Conservation (phyloP, 2,113 vertebrate genomes). For the Peromyscus maniculatus region DNA sequence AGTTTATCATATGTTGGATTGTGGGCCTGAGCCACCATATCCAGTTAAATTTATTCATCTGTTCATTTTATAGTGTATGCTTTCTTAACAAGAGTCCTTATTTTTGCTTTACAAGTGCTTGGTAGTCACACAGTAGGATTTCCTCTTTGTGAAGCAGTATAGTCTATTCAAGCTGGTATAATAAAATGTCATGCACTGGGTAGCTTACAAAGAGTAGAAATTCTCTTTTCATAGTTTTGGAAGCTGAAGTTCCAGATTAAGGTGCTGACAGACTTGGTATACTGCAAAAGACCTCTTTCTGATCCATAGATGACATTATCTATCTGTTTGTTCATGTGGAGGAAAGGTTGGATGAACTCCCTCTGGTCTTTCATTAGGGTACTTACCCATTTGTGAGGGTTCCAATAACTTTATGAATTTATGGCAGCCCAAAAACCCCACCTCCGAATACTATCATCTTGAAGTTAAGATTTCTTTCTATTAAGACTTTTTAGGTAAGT, state of each 20-base stretch:
- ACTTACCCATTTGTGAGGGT: neutral
- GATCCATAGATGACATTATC: neutral
- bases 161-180: neutral
- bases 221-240: neutral
- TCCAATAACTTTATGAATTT: neutral
- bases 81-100: neutral
- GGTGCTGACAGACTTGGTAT: neutral
- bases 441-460: neutral
- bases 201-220: neutral
- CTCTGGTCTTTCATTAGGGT: neutral
- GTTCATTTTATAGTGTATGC: neutral
- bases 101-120: slow-evolving; percentile 3
- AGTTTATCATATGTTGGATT: neutral
- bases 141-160: neutral
- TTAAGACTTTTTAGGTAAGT: neutral
- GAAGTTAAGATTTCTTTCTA: neutral
- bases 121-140: neutral
- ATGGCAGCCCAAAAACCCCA: neutral
- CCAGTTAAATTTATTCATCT: neutral
- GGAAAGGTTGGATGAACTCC: neutral
- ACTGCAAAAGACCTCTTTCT: neutral
- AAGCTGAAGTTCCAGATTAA: neutral
- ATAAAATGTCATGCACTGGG: neutral
- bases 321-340: neutral
- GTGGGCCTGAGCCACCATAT: neutral